Percentiles rank a stretch among this genome's conserved stretches.
Conservation (phyloP, 2,113 vertebrate species). For the Embiotoca jacksoni region DNA sequence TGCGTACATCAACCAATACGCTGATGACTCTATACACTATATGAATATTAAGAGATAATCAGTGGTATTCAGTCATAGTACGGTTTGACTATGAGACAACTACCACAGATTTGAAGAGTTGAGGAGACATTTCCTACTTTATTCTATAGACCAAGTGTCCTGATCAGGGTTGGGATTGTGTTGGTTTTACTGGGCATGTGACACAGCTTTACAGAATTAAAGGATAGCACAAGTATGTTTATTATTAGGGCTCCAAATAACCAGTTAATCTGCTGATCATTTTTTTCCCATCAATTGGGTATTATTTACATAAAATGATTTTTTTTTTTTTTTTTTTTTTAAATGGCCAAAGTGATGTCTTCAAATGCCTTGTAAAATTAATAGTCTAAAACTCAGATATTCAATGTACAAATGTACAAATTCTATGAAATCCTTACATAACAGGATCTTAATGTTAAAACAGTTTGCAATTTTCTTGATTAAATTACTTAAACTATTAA, state of each 20-base stretch:
- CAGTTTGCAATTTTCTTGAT: not conserved
- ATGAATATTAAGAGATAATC: not conserved
- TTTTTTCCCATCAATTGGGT: no score
- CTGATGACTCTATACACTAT: not conserved
- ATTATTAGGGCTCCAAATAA: not conserved
- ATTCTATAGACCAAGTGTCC: no score
- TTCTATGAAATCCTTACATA: not conserved
- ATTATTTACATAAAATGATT: no score
- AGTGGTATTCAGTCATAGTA: not conserved
- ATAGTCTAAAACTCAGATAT: not conserved
- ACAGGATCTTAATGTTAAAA: no score
- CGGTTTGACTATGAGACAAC: not conserved
- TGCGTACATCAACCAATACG: not conserved
- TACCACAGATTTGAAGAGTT: not conserved
- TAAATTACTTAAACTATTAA: not conserved
- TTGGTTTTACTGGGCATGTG: not conserved
- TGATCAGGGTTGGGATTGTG: no score
- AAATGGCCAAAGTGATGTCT: no score
- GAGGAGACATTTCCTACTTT: not conserved
- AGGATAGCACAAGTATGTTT: not conserved
- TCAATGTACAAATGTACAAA: not conserved
- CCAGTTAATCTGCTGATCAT: no score
- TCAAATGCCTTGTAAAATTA: no score
- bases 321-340: no score
- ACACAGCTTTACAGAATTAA: not conserved